Percentiles rank a stretch among this genome's conserved stretches.
Evolutionary conservation across 2,113 vertebrate genomes (phyloP).

Genomic region (Hystrix brachyura): DNA sequence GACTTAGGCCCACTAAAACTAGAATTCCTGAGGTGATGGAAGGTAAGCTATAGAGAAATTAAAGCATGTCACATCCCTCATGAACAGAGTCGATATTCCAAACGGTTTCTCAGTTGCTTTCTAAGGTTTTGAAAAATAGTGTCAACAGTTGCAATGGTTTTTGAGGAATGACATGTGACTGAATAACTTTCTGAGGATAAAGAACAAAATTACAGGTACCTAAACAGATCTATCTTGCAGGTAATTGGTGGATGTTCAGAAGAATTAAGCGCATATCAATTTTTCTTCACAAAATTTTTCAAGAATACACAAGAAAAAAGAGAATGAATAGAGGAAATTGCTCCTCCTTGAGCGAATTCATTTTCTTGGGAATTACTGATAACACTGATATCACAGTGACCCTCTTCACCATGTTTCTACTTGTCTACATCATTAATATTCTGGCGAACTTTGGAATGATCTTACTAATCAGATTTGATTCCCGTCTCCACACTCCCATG

Average conservation of each 20-base stretch:
- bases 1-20: neutral
- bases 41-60: neutral
- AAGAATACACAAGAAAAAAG: neutral
- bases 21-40: neutral
- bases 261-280: neutral
- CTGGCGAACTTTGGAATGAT: slow-evolving; percentile 59
- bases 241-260: neutral
- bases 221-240: neutral
- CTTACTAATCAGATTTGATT: neutral
- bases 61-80: neutral
- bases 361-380: slow-evolving; percentile 58
- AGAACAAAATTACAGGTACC: neutral
- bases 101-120: neutral
- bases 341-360: neutral
- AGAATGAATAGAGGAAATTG: slow-evolving; percentile 46
- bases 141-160: neutral
- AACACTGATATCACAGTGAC: neutral
- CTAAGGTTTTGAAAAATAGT: neutral
- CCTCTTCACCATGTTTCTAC: neutral
- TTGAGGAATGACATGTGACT: too few species aligned
- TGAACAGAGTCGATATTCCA: neutral
- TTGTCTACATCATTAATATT: slow-evolving; percentile 3
- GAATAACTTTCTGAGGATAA: neutral
- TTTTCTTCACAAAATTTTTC: neutral
- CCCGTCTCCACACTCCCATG: neutral